These are phyloP conservation scores for Oxyruncus cristatus DNA, from an alignment of 2,113 vertebrate genomes.

Conservation along the genomic window DNA sequence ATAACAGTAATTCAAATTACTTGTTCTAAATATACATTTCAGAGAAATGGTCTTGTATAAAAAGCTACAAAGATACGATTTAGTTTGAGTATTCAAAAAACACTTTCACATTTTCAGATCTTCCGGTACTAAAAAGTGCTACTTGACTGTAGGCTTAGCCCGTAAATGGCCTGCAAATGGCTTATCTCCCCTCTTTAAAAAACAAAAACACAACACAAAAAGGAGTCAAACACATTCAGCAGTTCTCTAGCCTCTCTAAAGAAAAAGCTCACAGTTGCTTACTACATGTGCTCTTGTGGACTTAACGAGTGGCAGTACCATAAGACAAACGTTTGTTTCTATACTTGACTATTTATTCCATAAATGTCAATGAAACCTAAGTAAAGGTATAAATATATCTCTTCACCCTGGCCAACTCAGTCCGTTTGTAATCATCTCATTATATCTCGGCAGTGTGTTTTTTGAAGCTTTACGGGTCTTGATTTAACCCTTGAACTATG, in stretches of 20 bases:
- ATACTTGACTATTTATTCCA: not conserved
- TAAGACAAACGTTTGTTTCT: not conserved
- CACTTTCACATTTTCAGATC: not conserved
- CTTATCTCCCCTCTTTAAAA: not conserved
- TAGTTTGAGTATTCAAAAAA: not conserved
- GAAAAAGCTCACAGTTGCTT: not conserved
- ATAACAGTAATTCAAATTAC: constrained; percentile 11
- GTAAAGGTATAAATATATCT: not conserved
- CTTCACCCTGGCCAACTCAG: not conserved
- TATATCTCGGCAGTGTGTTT: not conserved
- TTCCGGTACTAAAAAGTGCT: not conserved
- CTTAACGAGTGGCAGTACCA: not conserved
- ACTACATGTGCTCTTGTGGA: not conserved
- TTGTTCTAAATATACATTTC: not conserved
- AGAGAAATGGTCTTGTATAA: not conserved
- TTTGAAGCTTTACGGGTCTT: not conserved
- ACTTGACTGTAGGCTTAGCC: not conserved
- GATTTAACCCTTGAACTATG: not conserved
- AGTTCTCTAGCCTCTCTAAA: not conserved
- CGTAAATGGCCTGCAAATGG: not conserved
- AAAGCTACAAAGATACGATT: not conserved
- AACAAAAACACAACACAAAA: not conserved
- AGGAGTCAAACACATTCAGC: not conserved
- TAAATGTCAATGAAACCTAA: not conserved
- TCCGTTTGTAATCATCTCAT: not conserved